Evolutionary conservation across 2,113 vertebrate genomes (phyloP).

Genomic region (Epinephelus fuscoguttatus): DNA sequence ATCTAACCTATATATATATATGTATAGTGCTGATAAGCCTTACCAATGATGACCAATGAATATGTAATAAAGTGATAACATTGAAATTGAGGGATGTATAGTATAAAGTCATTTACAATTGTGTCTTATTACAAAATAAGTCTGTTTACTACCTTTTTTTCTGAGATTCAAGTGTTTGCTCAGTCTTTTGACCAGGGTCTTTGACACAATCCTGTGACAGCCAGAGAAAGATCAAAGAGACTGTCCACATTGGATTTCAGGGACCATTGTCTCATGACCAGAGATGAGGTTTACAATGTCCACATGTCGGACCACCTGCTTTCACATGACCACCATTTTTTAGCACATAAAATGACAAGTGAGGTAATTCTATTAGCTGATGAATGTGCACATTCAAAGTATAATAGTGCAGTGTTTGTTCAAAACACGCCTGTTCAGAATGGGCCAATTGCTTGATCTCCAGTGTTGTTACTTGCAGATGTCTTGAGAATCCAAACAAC

Average conservation of each 20-base stretch:
- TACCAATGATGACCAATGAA: too few relatives aligned
- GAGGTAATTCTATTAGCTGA: neutral
- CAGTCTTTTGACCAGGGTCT: neutral
- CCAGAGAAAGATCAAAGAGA: slow-evolving; percentile 14
- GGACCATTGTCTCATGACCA: neutral
- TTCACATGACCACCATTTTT: neutral
- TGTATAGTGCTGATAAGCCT: too few relatives aligned
- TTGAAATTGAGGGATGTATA: too few relatives aligned
- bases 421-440: too few relatives aligned
- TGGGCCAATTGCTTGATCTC: too few relatives aligned
- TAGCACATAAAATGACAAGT: neutral
- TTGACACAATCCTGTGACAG: neutral
- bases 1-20: too few relatives aligned
- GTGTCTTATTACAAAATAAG: neutral
- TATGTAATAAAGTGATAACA: too few relatives aligned
- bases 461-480: too few relatives aligned
- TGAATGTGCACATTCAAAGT: neutral
- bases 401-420: too few relatives aligned
- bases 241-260: neutral
- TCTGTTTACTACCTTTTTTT: neutral
- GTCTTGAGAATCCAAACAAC: too few relatives aligned
- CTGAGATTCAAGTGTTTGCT: neutral
- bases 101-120: neutral
- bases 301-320: neutral
- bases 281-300: neutral